phyloP scores from a whole-genome alignment of 2,888 invertebrate genomes.

The Synanthedon myopaeformis region DNA sequence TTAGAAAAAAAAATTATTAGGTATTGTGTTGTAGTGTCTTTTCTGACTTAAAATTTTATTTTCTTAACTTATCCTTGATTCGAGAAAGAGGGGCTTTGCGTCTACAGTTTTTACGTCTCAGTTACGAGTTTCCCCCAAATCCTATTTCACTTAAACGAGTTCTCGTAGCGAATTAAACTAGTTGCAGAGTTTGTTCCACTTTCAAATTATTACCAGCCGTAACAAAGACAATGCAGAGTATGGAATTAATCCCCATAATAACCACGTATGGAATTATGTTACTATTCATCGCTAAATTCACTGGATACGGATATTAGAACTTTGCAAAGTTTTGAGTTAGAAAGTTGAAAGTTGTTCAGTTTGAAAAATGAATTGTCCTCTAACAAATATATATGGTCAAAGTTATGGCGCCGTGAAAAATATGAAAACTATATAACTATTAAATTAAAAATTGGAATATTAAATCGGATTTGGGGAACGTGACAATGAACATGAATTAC shows the following conservation, averaged over 20 bases:
- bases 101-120: background rate
- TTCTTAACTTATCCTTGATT: too few species aligned
- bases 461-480: too few species aligned
- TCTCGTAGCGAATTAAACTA: background rate
- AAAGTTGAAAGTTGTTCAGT: slow-evolving; percentile 31
- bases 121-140: background rate
- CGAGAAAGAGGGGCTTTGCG: too few species aligned
- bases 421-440: slow-evolving; percentile 17
- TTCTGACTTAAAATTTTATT: too few species aligned
- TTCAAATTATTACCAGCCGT: background rate
- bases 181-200: background rate
- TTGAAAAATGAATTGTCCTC: slow-evolving; percentile 68
- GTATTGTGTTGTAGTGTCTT: too few species aligned
- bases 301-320: slow-evolving; percentile 51
- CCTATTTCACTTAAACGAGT: background rate
- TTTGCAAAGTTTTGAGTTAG: slow-evolving; percentile 45
- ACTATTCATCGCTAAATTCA: background rate
- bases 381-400: slow-evolving; percentile 47
- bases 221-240: background rate
- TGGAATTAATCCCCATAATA: background rate
- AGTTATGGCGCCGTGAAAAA: slow-evolving; percentile 40
- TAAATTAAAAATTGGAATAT: too few species aligned
- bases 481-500: too few species aligned
- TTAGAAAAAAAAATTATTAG: too few species aligned
- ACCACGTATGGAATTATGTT: background rate